A percentile compares a stretch with the other conserved stretches of the same genome.
Conservation (phyloP, 2,888 invertebrate genomes). For the Agriotes lineatus region DNA sequence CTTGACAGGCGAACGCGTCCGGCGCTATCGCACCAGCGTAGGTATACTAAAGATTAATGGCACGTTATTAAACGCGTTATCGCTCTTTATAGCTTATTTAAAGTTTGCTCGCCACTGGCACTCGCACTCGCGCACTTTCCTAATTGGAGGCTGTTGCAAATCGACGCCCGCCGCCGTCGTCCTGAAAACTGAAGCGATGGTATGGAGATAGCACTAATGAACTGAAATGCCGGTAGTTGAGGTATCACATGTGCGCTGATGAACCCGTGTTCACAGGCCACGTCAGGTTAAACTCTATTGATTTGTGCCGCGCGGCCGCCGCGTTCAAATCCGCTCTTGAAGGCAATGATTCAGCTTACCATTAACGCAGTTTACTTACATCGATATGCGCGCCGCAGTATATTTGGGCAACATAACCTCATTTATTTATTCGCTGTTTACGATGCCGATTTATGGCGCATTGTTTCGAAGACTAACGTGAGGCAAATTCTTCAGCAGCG, state of each 20-base stretch:
- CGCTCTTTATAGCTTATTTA: conserved; percentile 13
- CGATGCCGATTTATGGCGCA: conserved; percentile 17
- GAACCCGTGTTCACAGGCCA: conserved; percentile 38
- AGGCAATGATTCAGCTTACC: conserved; percentile 3
- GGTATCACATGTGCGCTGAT: conserved; percentile 39
- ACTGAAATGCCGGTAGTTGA: conserved; percentile 31
- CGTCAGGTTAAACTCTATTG: conserved; percentile 41
- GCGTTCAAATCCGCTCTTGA: conserved; percentile 15
- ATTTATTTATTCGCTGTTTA: conserved; percentile 24
- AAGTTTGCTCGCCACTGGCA: background rate
- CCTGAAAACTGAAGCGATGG: background rate
- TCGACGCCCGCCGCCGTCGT: background rate
- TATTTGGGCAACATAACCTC: conserved; percentile 25
- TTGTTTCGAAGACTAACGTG: conserved; percentile 25
- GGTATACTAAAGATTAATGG: background rate
- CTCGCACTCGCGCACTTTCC: background rate
- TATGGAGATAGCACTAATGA: conserved; percentile 24
- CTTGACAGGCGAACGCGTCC: too few species aligned
- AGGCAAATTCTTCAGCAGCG: conserved; percentile 20
- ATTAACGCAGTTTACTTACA: conserved; percentile 9
- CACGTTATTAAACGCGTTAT: conserved; percentile 5
- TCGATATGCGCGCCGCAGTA: background rate
- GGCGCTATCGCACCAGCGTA: too few species aligned
- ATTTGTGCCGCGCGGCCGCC: conserved; percentile 29
- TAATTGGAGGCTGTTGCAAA: background rate